These are phyloP conservation scores for Maccullochella peelii DNA, from an alignment of 2,113 vertebrate species.

Conservation along the genomic window DNA sequence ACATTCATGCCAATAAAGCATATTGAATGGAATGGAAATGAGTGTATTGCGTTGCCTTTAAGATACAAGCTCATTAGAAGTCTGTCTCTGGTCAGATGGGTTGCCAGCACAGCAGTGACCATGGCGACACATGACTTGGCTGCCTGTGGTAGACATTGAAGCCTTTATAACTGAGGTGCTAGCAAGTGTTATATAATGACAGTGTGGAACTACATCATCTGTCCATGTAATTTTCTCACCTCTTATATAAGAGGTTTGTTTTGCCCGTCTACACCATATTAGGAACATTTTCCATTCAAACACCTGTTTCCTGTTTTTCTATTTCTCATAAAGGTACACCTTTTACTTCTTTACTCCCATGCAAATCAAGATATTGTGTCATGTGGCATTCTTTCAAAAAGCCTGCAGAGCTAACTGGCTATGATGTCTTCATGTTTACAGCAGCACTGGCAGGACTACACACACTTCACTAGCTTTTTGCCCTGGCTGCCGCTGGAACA, in stretches of 20 bases:
- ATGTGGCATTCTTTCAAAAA: constrained; percentile 42
- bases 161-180: constrained; percentile 54
- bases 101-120: constrained; percentile 58
- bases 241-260: constrained; percentile 33
- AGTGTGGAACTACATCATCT: constrained; percentile 40
- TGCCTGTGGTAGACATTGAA: constrained; percentile 43
- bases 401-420: constrained; percentile 23
- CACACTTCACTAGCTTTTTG: constrained; percentile 34
- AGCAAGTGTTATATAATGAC: constrained; percentile 49
- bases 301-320: background rate
- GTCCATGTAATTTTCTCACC: constrained; percentile 30
- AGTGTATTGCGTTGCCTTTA: constrained; percentile 36
- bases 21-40: too few relatives aligned
- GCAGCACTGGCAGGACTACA: constrained; percentile 60
- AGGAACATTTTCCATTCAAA: background rate
- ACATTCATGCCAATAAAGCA: too few relatives aligned
- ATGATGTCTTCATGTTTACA: constrained; percentile 64
- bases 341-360: background rate
- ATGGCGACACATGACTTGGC: constrained; percentile 61
- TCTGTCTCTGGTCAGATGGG: constrained; percentile 57
- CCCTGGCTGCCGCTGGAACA: constrained; percentile 50
- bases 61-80: constrained; percentile 65
- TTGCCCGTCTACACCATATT: constrained; percentile 1
- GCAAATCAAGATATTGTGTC: constrained; percentile 30
- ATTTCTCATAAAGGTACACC: background rate